Evolutionary conservation across 1,140 invertebrate genomes (phyloP), one percentile per base, ranked within the genome.

Genomic region (Odontomachus brunneus): DNA sequence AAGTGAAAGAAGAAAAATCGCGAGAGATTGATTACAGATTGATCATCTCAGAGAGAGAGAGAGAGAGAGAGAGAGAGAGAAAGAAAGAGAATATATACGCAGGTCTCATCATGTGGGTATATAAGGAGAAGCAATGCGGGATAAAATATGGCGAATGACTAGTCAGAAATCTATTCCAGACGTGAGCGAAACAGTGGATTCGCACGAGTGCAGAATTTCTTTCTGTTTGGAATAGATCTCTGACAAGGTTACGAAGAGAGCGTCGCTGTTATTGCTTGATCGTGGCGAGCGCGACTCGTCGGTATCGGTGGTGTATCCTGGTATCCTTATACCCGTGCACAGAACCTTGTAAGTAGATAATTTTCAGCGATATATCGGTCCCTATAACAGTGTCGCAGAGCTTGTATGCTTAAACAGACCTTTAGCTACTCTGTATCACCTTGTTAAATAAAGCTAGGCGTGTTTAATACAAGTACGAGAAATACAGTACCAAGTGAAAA

Each of bases 391-490:
- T 88, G 84, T 90, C 76, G 84, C 87, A 80, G 69, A 87, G 88
- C 87, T 88, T 90, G 91, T 91, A 91, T 90, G 91, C 90, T 93
- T 93, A 90, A 44, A 89, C 90, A 88, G 90, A 88, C 88, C 38
- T 91, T 92, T 91, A 89, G 90, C 88, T 91, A 91, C 87, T 91
- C 89, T 94, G 93, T 94, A 94, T 94, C 91, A 92, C 91, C 89
- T 92, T 93, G 91, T 89, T 93, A 89, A 94, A 93, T 93, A 93
- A 93, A 94, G 87, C 88, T 94, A 94, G 92, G 93, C 91, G 91
- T 94, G 91, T 94, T 94, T 94, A 94, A 92, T 93, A 93, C 86
- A 91, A 84, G 57, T 82, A 83, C 75, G 69, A 87, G 22, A 67
- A 66, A 69, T 85, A 82, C 66, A 87, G 53, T 83, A 73, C 60